A percentile compares a stretch with the other conserved stretches of the same genome.
These are phyloP conservation scores for Echeneis naucrates DNA, from an alignment of 2,797 vertebrate genomes.

Conservation along the genomic window DNA sequence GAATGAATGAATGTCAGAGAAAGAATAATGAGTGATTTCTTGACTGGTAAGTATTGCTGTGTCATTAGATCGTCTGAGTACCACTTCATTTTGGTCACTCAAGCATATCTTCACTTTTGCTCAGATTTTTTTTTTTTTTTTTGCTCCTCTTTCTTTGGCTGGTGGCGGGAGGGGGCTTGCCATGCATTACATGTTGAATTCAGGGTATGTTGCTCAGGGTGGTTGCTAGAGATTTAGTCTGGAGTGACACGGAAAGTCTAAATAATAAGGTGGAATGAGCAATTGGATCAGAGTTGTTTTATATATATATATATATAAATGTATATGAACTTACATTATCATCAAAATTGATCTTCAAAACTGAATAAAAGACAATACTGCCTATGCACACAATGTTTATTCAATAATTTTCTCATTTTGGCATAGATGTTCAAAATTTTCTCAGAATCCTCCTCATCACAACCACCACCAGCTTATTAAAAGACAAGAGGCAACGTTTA, in stretches of 20 bases:
- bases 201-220: conserved; percentile 89
- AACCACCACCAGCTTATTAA: conserved; percentile 10
- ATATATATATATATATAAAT: too few species aligned
- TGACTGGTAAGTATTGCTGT: conserved; percentile 49
- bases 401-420: conserved; percentile 40
- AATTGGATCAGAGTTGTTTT: conserved; percentile 76
- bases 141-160: conserved; percentile 53
- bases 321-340: too few species aligned
- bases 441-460: conserved; percentile 7
- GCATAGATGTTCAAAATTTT: conserved; percentile 18
- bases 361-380: conserved; percentile 54
- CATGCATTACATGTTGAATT: conserved; percentile 88
- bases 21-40: conserved; percentile 44
- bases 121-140: too few species aligned
- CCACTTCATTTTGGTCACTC: conserved; percentile 68
- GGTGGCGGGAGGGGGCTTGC: conserved; percentile 81
- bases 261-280: conserved; percentile 88
- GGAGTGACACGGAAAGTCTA: conserved; percentile 85
- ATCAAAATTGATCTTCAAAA: conserved; percentile 78
- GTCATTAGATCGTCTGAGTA: conserved; percentile 42
- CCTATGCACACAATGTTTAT: conserved; percentile 20
- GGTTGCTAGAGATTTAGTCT: conserved; percentile 89
- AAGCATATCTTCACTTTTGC: conserved; percentile 61
- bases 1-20: too few species aligned
- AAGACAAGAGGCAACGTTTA: conserved; percentile 6